These are phyloP conservation scores for Rhagophthalmus giganteus DNA, from an alignment of 2,888 invertebrate species.

Conservation along the genomic window DNA sequence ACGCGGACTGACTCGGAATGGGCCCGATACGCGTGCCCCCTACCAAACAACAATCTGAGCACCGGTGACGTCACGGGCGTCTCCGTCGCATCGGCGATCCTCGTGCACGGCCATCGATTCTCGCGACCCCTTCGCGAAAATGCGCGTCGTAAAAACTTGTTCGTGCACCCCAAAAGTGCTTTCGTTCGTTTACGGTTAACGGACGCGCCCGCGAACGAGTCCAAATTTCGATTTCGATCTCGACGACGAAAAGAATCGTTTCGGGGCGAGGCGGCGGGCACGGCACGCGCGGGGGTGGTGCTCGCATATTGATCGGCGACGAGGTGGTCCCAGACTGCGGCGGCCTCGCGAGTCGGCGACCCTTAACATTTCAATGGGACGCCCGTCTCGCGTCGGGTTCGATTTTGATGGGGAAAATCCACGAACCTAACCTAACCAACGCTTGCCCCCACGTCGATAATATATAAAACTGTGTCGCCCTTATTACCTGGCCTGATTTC, in stretches of 20 bases:
- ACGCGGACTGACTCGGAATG: conserved; percentile 28
- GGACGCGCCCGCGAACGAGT: too few species aligned
- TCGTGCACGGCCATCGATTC: conserved; percentile 35
- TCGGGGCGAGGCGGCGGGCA: conserved; percentile 17
- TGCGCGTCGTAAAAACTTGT: background rate
- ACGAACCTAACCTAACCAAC: background rate
- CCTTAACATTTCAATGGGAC: conserved; percentile 33
- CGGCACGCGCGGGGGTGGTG: conserved; percentile 31
- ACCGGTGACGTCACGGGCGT: conserved; percentile 55
- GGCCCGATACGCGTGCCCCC: conserved; percentile 17
- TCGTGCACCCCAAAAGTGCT: background rate
- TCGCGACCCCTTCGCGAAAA: conserved; percentile 4
- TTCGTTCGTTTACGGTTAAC: background rate
- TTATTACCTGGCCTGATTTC: too few species aligned
- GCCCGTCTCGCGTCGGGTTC: conserved; percentile 14
- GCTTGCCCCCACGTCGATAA: background rate
- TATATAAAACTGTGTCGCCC: too few species aligned
- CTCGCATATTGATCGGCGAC: conserved; percentile 36
- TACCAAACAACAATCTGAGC: conserved; percentile 44
- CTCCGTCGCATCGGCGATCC: conserved; percentile 43
- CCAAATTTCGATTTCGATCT: too few species aligned
- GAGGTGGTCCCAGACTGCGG: conserved; percentile 34
- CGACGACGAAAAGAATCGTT: too few species aligned
- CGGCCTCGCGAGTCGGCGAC: conserved; percentile 35
- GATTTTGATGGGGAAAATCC: background rate